Evolutionary conservation across 2,113 vertebrate species (phyloP), one percentile per base, ranked within the genome.

Genomic region (Octodon degus): DNA sequence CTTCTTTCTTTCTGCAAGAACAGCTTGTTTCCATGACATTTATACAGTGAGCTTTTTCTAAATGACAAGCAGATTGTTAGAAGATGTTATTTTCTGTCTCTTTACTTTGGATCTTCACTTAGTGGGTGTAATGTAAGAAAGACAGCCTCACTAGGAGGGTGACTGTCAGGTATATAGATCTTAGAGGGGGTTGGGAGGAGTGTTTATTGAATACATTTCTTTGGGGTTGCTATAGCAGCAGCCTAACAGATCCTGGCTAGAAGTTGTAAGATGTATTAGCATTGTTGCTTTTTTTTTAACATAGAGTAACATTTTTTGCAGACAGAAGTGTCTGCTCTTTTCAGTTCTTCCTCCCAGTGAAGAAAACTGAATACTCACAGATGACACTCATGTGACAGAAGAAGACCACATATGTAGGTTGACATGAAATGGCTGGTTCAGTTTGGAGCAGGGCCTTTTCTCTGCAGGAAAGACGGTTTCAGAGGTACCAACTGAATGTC

Each of bases 11-110:
- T 97, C 95, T 88, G 63, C 77, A 74, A 80, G 96, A 98, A 97
- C 95, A 98, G 94, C 90, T 98, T 98, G 92, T 98, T 98, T 97
- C 97, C 81, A 96, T 98, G 98, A 98, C 97, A 98, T 98, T 98
- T 98, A 96, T 98, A 96, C 91, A 95, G 95, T 96, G 98, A 98
- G 94, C 94, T 97, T 98, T 97, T 97, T 98, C 97, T 97, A 98
- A 98, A 98, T 98, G 97, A 98, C 97, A 98, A 98, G 97, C 91
- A 98, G 93, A 97, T 97, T 98, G 93, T 94, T 95, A 94, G 88
- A 96, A 97, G 97, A 96, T 96, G 96, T 95, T 95, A 95, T 94
- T 98, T 95, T 96, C 97, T 96, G 86, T 83, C 94, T 96, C 95
- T 96, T 96, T 97, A 68, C 11, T 94, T 95, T 97, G 97, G 93